Percentiles rank a stretch among this genome's conserved stretches.
Conservation (phyloP, 2,888 invertebrate genomes). For the Syrphus vitripennis region DNA sequence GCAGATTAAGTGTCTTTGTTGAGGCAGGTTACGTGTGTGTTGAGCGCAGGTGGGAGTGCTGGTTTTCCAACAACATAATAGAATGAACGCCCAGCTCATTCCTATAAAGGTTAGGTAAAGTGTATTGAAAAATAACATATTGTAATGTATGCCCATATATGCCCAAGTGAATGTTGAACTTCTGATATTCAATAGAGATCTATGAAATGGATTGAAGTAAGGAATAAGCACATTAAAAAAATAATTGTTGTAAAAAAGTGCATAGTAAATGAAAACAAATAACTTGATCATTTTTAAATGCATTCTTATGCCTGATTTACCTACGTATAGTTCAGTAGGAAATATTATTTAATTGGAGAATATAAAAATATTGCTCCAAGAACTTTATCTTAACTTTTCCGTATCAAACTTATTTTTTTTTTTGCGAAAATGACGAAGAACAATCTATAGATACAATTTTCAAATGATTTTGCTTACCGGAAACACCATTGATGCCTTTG, state of each 20-base stretch:
- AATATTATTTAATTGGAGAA: no score
- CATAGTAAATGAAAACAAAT: background rate
- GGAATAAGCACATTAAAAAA: background rate
- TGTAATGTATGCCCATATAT: conserved; percentile 26
- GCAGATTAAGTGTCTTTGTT: background rate
- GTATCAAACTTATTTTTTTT: no score
- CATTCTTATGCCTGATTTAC: no score
- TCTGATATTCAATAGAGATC: conserved; percentile 2
- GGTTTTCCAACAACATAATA: conserved; percentile 23
- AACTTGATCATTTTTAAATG: no score
- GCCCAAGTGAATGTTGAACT: conserved; percentile 6
- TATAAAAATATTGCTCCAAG: no score
- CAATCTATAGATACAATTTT: no score
- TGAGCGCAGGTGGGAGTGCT: background rate
- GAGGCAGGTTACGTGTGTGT: background rate
- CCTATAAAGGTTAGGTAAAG: background rate
- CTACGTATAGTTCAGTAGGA: no score
- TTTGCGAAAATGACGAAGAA: no score
- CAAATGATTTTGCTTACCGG: no score
- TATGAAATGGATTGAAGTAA: background rate
- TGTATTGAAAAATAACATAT: conserved; percentile 38
- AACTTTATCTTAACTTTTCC: no score
- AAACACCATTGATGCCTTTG: no score
- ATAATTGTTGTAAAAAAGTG: background rate
- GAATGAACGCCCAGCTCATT: background rate